Base-by-base conservation (phyloP, 2,113 vertebrate species). In the Phyllopteryx taeniolatus region DNA sequence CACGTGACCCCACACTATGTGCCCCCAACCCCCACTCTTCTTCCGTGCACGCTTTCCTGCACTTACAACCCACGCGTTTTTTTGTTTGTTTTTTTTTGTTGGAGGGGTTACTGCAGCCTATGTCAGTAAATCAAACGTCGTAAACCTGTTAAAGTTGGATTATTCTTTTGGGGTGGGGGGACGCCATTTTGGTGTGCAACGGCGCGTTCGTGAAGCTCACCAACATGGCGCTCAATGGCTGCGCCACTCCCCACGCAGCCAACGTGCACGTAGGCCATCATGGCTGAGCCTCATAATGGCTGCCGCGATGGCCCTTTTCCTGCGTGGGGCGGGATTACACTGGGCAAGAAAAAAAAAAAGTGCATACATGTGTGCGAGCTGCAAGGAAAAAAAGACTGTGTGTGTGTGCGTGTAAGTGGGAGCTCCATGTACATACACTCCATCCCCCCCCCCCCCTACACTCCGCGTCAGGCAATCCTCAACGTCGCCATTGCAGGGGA, bases 201-300 rank as follows among this genome's bases (percentile, higher is more conserved):
- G 44, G 64, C 44, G 63, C 4, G 11, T 65, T 65, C 31, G 43
- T 22, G 42, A 11, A 27, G 79, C 85, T 76, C 84, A 65, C 63
- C 42, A 86, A 88, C 79, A 85, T 80, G 81, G 83, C 80, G 72
- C 68, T 44, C 35, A 68, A 84, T 47, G 75, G 67, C 65, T 75
- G 88, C 85, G 88, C 88, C 89, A 88, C 89, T 90, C 85, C 88
- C 88, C 84, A 67, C 78, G 60, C 44, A 66, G 70, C 83, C 79
- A 61, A 63, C 71, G 83, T 81, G 86, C 88, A 88, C 85, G 86
- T 85, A 88, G 89, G 85, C 85, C 86, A 72, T 84, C 78, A 85
- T 83, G 85, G 84, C 80, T 83, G 82, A 87, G 86, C 74, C 83
- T 86, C 85, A 86, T 83, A 87, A 90, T 90, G 90, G 90, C 90